Evolutionary conservation across 2,113 vertebrate species (phyloP), one percentile per base, ranked within the genome.

Genomic region (Macaca fascicularis): DNA sequence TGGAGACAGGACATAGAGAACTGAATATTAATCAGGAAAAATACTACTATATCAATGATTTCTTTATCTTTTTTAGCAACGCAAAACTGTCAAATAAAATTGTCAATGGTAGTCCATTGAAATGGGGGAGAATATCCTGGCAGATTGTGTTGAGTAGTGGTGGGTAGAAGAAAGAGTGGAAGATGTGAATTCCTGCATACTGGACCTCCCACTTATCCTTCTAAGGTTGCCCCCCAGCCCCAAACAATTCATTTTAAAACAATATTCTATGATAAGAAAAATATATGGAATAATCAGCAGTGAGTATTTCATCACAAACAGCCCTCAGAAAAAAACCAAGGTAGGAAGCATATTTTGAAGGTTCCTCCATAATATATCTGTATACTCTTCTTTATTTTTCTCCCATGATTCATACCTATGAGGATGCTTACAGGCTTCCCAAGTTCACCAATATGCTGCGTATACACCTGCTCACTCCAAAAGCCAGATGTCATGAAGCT

Each of bases 231-330:
- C 32, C 10, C 16, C 14, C 3, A 59, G 61, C 61, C 67, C 67
- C 67, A 69, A 64, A 57, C 38, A 45, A 94, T 74, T 32, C 72
- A 87, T 79, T 86, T 97, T 52, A n/a, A 85, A 96, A 75, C 12
- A 79, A 6, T 32, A 19, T 74, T 76, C 64, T 45, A 11, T 78
- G 43, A 48, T 25, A 85, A 57, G 11, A 14, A 10, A 50, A 93
- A 88, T 32, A 84, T 27, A 25, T 32, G 17, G 32, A 52, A 80
- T 50, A 69, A 84, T 52, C 59, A 75, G 61, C 14, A 32, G 0
- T 32, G 4, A 8, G 14, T 90, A n/a, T 70, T 64, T 55, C 35
- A 59, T 2, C 52, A 87, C 43, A 89, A 86, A 74, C 4, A 69
- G 30, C 3, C 6, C 13, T 27, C 50, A 96, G 48, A 40, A 19